Base-by-base conservation (phyloP, 2,888 invertebrate species). In the Athalia cordata region DNA sequence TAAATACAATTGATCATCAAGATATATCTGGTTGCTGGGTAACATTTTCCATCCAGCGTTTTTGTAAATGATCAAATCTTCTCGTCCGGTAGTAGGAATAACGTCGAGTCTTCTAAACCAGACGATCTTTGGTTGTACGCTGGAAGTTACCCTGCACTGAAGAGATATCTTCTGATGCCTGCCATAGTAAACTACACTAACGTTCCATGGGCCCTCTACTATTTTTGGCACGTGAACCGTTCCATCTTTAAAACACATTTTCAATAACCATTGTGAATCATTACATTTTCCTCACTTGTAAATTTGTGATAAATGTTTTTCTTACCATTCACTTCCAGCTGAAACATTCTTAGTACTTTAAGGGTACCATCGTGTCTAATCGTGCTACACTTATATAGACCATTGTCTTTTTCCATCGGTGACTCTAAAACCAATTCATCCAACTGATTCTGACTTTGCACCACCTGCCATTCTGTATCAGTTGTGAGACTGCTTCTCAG, bases 381-480 rank as follows among this genome's bases (percentile, higher is more conserved):
- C 9, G 64, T 78, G 55, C 70, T 78, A 65, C 78, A 78, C 49
- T 78, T 78, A 55, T 78, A 78, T 59, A 78, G 74, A 55, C 78
- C 78, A 52, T 74, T 78, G 55, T 78, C 78, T 9, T 15, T 29
- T 13, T 72, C 65, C 3, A n/a, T 64, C 29, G 78, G 65, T 47
- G 55, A 8, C 15, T 78, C 64, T 50, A 78, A 52, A 78, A 78
- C 52, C 15, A 78, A 64, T 64, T 78, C 78, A 74, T 72, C 78
- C 15, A 74, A n/a, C 59, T 78, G 55, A 29, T 64, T 78, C 57
- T 65, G 78, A 64, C 64, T 78, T 64, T 72, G 78, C 47, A 78
- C 78, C 13, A 78, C n/a, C n/a, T 72, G 78, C 78, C 78, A 78
- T 13, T 78, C 78, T 11, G 78, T 78, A 49, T 78, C 78, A 7